Base-by-base conservation (phyloP, 2,888 invertebrate genomes). In the Quadriops clusia region DNA sequence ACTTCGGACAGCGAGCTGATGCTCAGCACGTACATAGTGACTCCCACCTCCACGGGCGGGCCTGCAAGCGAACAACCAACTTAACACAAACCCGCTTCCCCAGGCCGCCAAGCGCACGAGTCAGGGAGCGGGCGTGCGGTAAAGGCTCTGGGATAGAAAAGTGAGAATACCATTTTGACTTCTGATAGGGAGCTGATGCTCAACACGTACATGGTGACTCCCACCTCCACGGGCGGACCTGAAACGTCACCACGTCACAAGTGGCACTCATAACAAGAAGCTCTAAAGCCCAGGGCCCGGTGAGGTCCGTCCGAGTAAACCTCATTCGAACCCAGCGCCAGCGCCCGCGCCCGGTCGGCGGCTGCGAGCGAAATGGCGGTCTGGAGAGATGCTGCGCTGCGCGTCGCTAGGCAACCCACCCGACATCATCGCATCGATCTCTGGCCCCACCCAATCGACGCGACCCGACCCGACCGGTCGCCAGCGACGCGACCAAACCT, bases 1-100 rank as follows among this genome's bases (percentile, higher is more conserved):
- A 90, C 91, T 78, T 93, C 91, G 71, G 90, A 90, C 72, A 94
- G 86, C 67, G 90, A 89, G 75, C 89, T 87, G 78, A 94, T 93
- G 73, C 87, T 87, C 72, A 90, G 83, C 71, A 94, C 90, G 76
- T 89, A 90, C 83, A 93, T 89, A 69, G 91, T 90, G 70, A 91
- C 87, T 67, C 89, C 89, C 67, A 93, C 90, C 69, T 86, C 87
- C 70, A 91, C 91, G 63, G 93, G 89, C 67, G 84, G 82, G 78
- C 87, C 90, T 90, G 82, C 66, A 86, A 79, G 72, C 52, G 53
- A 54, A 53, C 43, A 53, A 49, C 46, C 45, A 47, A 46, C 49
- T 50, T 36, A 42, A 39, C 40, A 44, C 47, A 45, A 50, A 47
- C 47, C 52, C 52, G 52, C 49, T 41, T 49, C 54, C 52, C 54